phyloP scores from a whole-genome alignment of 2,888 invertebrate species.

The Trachelus tabidus region DNA sequence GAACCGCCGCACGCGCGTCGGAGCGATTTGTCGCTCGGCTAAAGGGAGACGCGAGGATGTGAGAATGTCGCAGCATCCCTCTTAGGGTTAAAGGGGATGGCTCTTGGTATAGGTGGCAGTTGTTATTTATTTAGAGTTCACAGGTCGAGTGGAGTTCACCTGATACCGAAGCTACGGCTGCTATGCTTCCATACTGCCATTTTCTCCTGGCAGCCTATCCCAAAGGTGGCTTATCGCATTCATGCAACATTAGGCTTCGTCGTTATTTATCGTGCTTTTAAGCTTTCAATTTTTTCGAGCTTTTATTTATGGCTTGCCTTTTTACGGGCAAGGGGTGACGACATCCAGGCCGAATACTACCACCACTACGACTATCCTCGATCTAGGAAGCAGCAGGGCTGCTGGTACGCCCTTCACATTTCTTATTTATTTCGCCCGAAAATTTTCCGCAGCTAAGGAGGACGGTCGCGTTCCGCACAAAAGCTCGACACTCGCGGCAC shows the following conservation, averaged over 20 bases:
- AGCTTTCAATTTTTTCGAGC: slow-evolving; percentile 42
- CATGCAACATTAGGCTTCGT: slow-evolving; percentile 64
- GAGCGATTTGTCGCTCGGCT: not conserved
- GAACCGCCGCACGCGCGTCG: not conserved
- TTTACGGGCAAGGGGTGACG: slow-evolving; percentile 18
- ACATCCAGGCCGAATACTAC: not conserved
- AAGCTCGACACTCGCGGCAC: not conserved
- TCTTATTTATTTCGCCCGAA: slow-evolving; percentile 18
- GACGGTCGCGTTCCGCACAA: not conserved
- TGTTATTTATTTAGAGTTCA: slow-evolving; percentile 52
- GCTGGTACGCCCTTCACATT: slow-evolving; percentile 1
- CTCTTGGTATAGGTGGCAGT: slow-evolving; percentile 6
- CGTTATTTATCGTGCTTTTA: slow-evolving; percentile 58
- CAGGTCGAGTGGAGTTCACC: slow-evolving; percentile 41
- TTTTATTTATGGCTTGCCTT: slow-evolving; percentile 30
- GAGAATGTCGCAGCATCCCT: slow-evolving; percentile 9
- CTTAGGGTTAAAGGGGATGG: not conserved
- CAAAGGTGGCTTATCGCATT: slow-evolving; percentile 60
- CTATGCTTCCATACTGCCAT: not conserved
- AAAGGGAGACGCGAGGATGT: slow-evolving; percentile 7
- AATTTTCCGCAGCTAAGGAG: slow-evolving; percentile 8
- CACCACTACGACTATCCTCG: not conserved
- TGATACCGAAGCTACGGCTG: slow-evolving; percentile 31
- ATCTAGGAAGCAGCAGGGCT: slow-evolving; percentile 15
- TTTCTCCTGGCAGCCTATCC: slow-evolving; percentile 16